These are phyloP conservation scores for Pseudomugil tenellus DNA, from an alignment of 2,797 vertebrate species.

Conservation along the genomic window DNA sequence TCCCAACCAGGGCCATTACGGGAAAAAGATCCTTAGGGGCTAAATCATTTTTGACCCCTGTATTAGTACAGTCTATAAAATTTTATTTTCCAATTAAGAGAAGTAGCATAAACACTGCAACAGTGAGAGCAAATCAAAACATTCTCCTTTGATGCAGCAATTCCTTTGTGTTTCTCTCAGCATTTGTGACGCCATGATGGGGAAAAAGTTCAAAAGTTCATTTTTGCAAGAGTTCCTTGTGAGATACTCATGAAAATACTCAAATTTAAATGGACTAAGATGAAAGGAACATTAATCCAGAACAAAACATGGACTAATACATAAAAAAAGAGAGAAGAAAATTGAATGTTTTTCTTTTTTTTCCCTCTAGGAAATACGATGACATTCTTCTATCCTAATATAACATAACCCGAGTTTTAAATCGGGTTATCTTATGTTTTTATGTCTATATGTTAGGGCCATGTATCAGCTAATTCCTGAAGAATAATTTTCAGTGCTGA, in stretches of 20 bases:
- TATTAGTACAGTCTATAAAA: not conserved
- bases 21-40: not conserved
- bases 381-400: not conserved
- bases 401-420: no score
- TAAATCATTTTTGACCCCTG: not conserved
- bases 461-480: slow-evolving; percentile 37
- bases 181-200: slow-evolving; percentile 7
- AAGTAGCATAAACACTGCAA: slow-evolving; percentile 7
- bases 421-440: slow-evolving; percentile 30
- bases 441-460: no score
- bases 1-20: not conserved
- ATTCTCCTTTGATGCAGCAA: slow-evolving; percentile 8
- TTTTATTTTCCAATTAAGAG: slow-evolving; percentile 13
- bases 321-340: not conserved
- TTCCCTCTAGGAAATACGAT: not conserved
- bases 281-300: not conserved
- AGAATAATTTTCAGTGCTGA: slow-evolving; percentile 59
- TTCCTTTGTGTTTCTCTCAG: slow-evolving; percentile 28
- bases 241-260: slow-evolving; percentile 8
- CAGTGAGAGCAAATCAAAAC: slow-evolving; percentile 25
- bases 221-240: slow-evolving; percentile 21
- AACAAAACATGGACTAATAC: not conserved
- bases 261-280: slow-evolving; percentile 13
- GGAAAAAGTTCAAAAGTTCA: slow-evolving; percentile 28
- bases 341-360: not conserved